Base-by-base conservation (phyloP, 2,797 vertebrate genomes). In the Scyliorhinus canicula region DNA sequence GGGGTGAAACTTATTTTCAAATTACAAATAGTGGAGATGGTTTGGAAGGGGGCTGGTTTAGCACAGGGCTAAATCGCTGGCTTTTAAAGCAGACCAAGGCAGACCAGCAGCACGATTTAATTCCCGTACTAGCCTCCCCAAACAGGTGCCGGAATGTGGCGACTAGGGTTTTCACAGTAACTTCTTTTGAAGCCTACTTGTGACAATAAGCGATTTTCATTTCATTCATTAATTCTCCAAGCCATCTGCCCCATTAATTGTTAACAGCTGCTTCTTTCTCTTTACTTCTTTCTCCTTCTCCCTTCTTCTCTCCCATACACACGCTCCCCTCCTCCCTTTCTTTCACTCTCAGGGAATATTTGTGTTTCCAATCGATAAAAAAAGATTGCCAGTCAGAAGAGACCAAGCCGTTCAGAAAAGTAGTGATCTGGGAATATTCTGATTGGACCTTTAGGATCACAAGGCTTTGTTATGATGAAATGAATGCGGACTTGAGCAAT, bases 401-500 rank as follows among this genome's bases (percentile, higher is more conserved):
- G 88, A 91, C n/a, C n/a, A 91, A 63, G n/a, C n/a, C 9, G n/a
- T 65, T 91, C 85, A 91, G 88, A 91, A 91, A 63, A 65, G 65
- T 91, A 91, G 44, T 4, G 88, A 65, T 24, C 88, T 44, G 88
- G 88, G 88, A 91, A 91, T 91, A 63, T 63, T 44, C n/a, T 40
- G 88, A 91, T 91, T 91, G 88, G 26, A 40, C 57, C 57, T 91
- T n/a, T 24, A 26, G n/a, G 57, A 91, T 91, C 88, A 91, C 57
- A 91, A 63, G 57, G 88, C n/a, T 65, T 44, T 91, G 88, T 91
- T 91, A 65, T 91, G 88, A 91, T 40, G 9, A 91, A 12, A 57
- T 65, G 21, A 91, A 9, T 44, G 57, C n/a, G 40, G 60, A 65
- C 35, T 44, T 19, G 60, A 65, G 88, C 65, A 91, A 91, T 44